These are phyloP conservation scores for Armadillidium nasatum DNA, from an alignment of 1,140 invertebrate species.

Conservation along the genomic window DNA sequence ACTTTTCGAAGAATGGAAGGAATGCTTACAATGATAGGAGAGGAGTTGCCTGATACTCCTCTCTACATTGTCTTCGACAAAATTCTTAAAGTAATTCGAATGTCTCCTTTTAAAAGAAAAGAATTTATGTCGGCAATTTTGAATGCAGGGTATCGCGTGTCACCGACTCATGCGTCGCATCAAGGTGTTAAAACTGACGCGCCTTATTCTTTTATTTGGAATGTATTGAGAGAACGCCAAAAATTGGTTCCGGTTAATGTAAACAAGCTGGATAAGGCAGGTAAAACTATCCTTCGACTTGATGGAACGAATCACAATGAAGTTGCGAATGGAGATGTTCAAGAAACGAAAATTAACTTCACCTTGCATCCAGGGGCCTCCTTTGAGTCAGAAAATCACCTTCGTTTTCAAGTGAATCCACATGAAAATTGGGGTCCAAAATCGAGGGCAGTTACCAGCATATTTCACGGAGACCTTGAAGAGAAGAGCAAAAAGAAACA, in stretches of 20 bases:
- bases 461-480: constrained; percentile 2
- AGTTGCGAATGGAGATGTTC: background rate
- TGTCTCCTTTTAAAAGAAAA: constrained; percentile 53
- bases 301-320: background rate
- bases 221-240: constrained; percentile 80
- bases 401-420: constrained; percentile 2
- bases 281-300: background rate
- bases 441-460: background rate
- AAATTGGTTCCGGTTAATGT: constrained; percentile 57
- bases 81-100: constrained; percentile 62
- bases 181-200: constrained; percentile 92
- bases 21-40: constrained; percentile 58
- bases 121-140: constrained; percentile 80
- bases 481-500: background rate
- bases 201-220: constrained; percentile 81
- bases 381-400: background rate
- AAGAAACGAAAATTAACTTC: background rate
- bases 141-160: constrained; percentile 88
- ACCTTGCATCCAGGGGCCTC: background rate
- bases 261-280: background rate
- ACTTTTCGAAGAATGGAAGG: constrained; percentile 51
- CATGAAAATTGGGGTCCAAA: background rate
- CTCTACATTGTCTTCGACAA: constrained; percentile 76
- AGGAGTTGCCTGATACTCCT: constrained; percentile 77
- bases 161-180: constrained; percentile 81